These are phyloP conservation scores for Cygnus buccinator DNA, from an alignment of 2,113 vertebrate genomes.

Conservation along the genomic window DNA sequence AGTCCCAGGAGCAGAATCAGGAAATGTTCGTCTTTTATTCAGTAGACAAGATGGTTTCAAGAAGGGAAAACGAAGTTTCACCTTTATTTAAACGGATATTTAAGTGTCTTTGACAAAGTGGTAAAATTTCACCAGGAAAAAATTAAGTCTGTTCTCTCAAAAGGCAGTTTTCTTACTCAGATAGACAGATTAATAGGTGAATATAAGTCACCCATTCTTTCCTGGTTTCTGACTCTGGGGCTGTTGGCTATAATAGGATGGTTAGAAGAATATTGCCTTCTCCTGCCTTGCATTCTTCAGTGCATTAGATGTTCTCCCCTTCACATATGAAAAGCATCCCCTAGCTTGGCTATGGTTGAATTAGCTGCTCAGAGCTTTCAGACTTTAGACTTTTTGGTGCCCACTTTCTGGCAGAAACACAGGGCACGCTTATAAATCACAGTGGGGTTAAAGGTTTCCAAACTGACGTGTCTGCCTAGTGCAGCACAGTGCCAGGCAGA, in stretches of 20 bases:
- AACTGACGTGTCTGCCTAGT: accelerated
- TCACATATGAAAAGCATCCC: background rate
- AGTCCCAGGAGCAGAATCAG: background rate
- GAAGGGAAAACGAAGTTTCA: background rate
- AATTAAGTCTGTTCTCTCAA: background rate
- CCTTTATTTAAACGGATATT: background rate
- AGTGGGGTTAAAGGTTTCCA: background rate
- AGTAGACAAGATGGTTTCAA: background rate
- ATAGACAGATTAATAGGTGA: background rate
- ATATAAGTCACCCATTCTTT: background rate
- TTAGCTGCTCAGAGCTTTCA: background rate
- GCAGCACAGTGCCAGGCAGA: background rate
- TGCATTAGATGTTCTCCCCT: background rate
- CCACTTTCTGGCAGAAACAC: background rate
- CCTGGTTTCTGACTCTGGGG: background rate
- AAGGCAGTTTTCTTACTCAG: background rate
- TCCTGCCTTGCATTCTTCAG: background rate
- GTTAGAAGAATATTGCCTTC: background rate
- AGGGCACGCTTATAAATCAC: background rate
- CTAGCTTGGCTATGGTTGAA: background rate
- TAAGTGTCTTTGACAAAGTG: background rate
- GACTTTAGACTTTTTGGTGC: background rate
- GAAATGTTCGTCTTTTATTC: background rate
- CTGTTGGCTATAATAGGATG: background rate
- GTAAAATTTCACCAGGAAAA: background rate